These are phyloP conservation scores for Nothobranchius kuhntae DNA, from an alignment of 2,113 vertebrate genomes.

Conservation along the genomic window DNA sequence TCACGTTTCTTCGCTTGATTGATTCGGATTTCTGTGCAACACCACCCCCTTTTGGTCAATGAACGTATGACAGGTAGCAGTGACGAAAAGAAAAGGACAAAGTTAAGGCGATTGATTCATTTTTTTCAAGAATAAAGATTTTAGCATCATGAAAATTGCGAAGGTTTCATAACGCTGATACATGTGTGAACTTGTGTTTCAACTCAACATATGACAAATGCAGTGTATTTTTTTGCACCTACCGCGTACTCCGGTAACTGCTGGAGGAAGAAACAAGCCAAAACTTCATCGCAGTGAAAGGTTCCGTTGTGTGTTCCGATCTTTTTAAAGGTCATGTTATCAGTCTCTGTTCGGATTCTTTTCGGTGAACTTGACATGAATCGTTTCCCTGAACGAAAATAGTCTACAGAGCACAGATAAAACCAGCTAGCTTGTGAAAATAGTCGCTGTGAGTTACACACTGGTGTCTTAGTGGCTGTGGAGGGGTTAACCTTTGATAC, in stretches of 20 bases:
- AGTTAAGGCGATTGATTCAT: too few relatives aligned
- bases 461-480: neutral
- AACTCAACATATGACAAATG: too few relatives aligned
- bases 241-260: constrained; percentile 89
- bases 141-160: too few relatives aligned
- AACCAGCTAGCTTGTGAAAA: neutral
- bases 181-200: too few relatives aligned
- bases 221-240: fast-evolving
- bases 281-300: constrained; percentile 94
- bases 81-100: neutral
- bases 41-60: constrained; percentile 30
- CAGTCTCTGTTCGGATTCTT: constrained; percentile 38
- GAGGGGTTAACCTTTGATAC: neutral
- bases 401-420: neutral
- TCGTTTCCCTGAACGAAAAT: neutral
- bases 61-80: neutral
- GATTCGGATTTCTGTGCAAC: constrained; percentile 3
- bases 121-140: too few relatives aligned
- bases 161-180: too few relatives aligned
- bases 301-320: constrained; percentile 94
- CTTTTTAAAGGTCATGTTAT: constrained; percentile 70
- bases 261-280: constrained; percentile 89
- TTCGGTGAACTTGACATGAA: constrained; percentile 71
- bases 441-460: neutral
- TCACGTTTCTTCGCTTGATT: neutral